Evolutionary conservation across 2,888 invertebrate genomes (phyloP), one percentile per base, ranked within the genome.

Genomic region (Dryadula phaetusa): DNA sequence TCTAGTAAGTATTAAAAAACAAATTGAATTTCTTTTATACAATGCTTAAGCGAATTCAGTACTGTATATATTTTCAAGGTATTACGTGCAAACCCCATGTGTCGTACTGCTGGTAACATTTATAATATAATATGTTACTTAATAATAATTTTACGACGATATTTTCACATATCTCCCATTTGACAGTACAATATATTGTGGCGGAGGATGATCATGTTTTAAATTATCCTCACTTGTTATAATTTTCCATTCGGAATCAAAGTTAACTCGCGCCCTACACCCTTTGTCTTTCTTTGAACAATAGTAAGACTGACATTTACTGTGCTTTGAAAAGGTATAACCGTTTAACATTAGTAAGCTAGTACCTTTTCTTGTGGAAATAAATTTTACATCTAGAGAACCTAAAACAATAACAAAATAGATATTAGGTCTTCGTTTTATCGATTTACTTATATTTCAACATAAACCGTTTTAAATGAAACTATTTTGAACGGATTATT

Each of bases 201-300:
- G 79, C 2, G 79, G 77, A 0, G 53, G 34, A 0, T 71, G 69
- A 40, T 78, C 75, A 22, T 72, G 73, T 46, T 76, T 71, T 3
- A 65, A 25, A n/a, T 63, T 10, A 2, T 65, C 52, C 5, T 56
- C n/a, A 28, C 42, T 49, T 0, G 64, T n/a, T n/a, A n/a, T 40
- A 2, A 82, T 74, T 3, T 2, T 56, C 3, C 79, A 78, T 0
- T 66, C 32, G 0, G 53, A 7, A 25, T 73, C 67, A 4, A 82
- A 42, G 25, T 67, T 77, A n/a, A 82, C 56, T 28, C 61, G 67
- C 2, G 78, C 80, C 62, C 62, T 79, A 58, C 82, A 83, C 0
- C 77, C 77, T 0, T 49, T 53, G 10, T 75, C 64, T 64, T 77
- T 79, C 62, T 78, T 80, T 0, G 82, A 82, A 49, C 82, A 82